Evolutionary conservation across 2,113 vertebrate species (phyloP), one percentile per base, ranked within the genome.

Genomic region (Danionella cerebrum): DNA sequence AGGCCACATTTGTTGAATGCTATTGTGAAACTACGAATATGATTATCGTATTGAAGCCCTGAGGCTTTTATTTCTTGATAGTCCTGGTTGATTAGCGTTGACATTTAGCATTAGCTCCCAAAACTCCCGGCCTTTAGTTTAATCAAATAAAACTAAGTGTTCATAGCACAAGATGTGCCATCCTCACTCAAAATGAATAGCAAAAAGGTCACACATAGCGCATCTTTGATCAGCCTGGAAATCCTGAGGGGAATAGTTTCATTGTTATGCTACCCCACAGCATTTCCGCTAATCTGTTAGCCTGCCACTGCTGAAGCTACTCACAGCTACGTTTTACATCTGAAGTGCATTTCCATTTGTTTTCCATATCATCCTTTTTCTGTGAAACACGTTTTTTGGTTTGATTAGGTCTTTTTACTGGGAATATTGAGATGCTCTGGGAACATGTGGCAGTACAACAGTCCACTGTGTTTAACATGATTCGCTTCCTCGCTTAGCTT

Each of bases 141-240:
- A 16, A 33, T 47, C 14, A 24, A 36, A 22, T 16, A 64, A 36
- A 48, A 63, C 18, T 14, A 63, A 36, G 24, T 2, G 0, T 48
- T 14, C 6, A 3, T 25, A 47, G 12, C 11, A 59, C 36, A 24
- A 58, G 13, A 42, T 12, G 44, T 64, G 44, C 18, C 27, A 48
- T 64, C 29, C 29, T 48, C 31, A 35, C 29, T 12, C 1, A 76
- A 69, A 69, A 76, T 81, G 75, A 82, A 83, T 83, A 81, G 83
- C 78, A 79, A 82, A 85, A 70, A 74, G 79, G 79, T 86, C 84
- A 87, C 78, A 77, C 82, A 84, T 84, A 80, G 80, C 74, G 7
- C 18, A 16, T 2, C 36, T 51, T 24, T 52, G 16, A 63, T 63
- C 58, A 14, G 16, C 6, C n/a, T 7, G 9, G 21, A 48, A 63